Evolutionary conservation across 2,888 invertebrate genomes (phyloP), one percentile per base, ranked within the genome.

Genomic region (Bedellia somnulentella): DNA sequence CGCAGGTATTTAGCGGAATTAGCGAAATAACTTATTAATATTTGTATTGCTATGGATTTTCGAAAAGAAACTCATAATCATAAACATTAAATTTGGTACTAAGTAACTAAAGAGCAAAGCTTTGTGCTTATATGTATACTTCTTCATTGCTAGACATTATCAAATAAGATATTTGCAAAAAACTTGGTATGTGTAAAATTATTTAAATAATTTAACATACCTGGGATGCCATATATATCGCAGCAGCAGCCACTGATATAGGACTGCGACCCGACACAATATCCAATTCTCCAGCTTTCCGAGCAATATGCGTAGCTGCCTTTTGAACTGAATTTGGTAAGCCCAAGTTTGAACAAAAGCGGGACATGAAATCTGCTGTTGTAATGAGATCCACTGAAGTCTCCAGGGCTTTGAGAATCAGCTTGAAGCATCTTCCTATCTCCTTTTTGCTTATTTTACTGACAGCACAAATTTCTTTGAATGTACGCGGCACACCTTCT

Each of bases 151-250:
- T n/a, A n/a, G n/a, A n/a, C n/a, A n/a, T n/a, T n/a, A n/a, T n/a
- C n/a, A n/a, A n/a, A n/a, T n/a, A n/a, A n/a, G n/a, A n/a, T n/a
- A n/a, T n/a, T n/a, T n/a, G n/a, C n/a, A n/a, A n/a, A n/a, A n/a
- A n/a, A n/a, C n/a, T n/a, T n/a, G n/a, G n/a, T n/a, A n/a, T n/a
- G n/a, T n/a, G n/a, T n/a, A n/a, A n/a, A n/a, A n/a, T n/a, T n/a
- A n/a, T n/a, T n/a, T n/a, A n/a, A n/a, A n/a, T n/a, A n/a, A n/a
- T n/a, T n/a, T n/a, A 29, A 31, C 37, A 39, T 49, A 87, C 90
- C 71, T 95, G 97, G 9, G 96, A 96, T 2, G 99, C 98, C 98
- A 99, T 98, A 52, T 98, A 99, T 50, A 99, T 99, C 31, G 99
- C 97, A 27, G 99, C 98, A 5, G 99, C 99, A 0, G 99, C 96